Conservation (phyloP, 1,140 invertebrate species). For the Diuraphis noxia region DNA sequence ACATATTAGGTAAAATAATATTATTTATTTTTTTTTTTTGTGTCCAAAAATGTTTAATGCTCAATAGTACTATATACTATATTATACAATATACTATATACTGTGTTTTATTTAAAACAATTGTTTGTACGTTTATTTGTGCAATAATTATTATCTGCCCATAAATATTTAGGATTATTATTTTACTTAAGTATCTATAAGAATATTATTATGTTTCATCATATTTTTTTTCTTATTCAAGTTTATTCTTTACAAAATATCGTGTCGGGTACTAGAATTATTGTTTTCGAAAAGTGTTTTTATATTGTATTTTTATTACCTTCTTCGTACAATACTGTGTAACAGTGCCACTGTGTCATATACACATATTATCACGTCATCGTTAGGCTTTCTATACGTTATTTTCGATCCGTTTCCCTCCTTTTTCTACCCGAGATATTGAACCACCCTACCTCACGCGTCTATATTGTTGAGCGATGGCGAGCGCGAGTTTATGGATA, state of each 20-base stretch:
- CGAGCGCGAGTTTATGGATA: conserved; percentile 13
- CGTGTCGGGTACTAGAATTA: not conserved
- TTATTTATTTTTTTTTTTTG: not conserved
- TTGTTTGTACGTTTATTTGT: not conserved
- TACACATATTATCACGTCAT: not conserved
- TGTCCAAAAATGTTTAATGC: too few relatives aligned
- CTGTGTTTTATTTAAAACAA: too few relatives aligned
- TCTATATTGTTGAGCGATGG: not conserved
- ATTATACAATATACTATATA: too few relatives aligned
- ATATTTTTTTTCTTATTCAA: not conserved
- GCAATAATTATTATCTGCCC: not conserved
- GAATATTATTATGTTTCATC: too few relatives aligned
- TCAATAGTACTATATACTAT: too few relatives aligned
- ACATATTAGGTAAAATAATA: too few relatives aligned
- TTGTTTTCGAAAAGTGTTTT: not conserved
- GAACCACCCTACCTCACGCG: not conserved
- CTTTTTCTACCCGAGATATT: not conserved
- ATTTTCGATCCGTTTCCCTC: not conserved
- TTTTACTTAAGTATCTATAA: not conserved
- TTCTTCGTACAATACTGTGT: not conserved
- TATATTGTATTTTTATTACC: not conserved
- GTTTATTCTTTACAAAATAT: not conserved
- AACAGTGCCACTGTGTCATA: not conserved
- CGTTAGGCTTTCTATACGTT: not conserved
- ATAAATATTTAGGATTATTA: not conserved